Conservation (phyloP, 2,888 invertebrate genomes). For the Antitype chi region DNA sequence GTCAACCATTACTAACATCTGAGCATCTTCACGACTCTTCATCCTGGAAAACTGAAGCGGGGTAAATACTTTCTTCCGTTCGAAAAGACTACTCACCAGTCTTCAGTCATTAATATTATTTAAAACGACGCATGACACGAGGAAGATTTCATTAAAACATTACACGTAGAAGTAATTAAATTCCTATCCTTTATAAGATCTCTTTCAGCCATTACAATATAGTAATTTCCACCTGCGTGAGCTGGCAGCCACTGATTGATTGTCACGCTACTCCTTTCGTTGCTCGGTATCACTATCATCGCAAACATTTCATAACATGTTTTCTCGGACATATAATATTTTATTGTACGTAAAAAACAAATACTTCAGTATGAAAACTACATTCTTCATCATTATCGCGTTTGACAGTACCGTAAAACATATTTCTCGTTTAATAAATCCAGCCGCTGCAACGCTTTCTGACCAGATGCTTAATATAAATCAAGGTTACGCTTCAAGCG, state of each 20-base stretch:
- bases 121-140: not conserved
- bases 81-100: not conserved
- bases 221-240: conserved; percentile 31
- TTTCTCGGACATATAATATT: conserved; percentile 40
- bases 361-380: conserved; percentile 58
- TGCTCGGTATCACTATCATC: conserved; percentile 36
- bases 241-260: conserved; percentile 50
- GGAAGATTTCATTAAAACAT: conserved; percentile 14
- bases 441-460: conserved; percentile 79
- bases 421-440: conserved; percentile 71
- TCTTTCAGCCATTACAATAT: conserved; percentile 14
- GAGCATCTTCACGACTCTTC: not conserved
- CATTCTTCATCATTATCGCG: conserved; percentile 61
- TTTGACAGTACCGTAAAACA: conserved; percentile 65
- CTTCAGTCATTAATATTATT: conserved; percentile 2
- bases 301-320: conserved; percentile 49
- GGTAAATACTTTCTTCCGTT: not conserved
- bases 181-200: conserved; percentile 21
- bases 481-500: conserved; percentile 67
- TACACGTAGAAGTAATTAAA: conserved; percentile 22
- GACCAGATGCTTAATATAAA: conserved; percentile 76
- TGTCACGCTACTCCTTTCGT: conserved; percentile 48
- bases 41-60: not conserved
- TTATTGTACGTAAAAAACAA: conserved; percentile 55
- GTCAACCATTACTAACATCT: not conserved